Percentiles rank a stretch among this genome's conserved stretches.
phyloP scores from a whole-genome alignment of 2,113 vertebrate species.

The Scopus umbretta region DNA sequence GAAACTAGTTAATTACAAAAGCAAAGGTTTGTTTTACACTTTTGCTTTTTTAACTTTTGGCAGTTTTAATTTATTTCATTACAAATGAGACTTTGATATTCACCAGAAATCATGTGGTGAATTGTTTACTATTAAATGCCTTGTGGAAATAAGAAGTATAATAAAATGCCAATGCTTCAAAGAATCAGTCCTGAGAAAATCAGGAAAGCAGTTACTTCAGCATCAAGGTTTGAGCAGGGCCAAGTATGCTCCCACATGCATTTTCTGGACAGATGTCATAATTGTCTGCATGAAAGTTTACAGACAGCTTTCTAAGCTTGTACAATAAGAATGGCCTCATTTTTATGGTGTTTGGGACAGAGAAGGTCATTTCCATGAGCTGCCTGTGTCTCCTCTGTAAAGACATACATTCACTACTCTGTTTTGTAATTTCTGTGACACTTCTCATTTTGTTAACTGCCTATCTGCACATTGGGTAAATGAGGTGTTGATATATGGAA shows the following conservation, averaged over 20 bases:
- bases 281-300: not conserved
- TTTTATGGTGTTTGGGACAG: not conserved
- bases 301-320: not conserved
- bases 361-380: not conserved
- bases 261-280: not conserved
- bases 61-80: not conserved
- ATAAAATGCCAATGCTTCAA: not conserved
- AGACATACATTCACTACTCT: not conserved
- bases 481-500: not conserved
- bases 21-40: not conserved
- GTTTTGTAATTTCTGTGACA: not conserved
- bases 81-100: not conserved
- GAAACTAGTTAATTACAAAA: slow-evolving; percentile 42
- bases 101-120: not conserved
- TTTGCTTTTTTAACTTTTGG: not conserved
- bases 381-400: not conserved
- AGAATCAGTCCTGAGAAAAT: not conserved
- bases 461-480: not conserved
- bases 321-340: not conserved
- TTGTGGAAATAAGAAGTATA: not conserved
- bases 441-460: not conserved
- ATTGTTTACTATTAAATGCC: not conserved
- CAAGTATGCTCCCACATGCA: not conserved
- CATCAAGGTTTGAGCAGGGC: not conserved
- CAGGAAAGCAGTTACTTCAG: not conserved